These are phyloP conservation scores for Trichonephila clavata DNA, from an alignment of 1,140 invertebrate species.

Conservation along the genomic window DNA sequence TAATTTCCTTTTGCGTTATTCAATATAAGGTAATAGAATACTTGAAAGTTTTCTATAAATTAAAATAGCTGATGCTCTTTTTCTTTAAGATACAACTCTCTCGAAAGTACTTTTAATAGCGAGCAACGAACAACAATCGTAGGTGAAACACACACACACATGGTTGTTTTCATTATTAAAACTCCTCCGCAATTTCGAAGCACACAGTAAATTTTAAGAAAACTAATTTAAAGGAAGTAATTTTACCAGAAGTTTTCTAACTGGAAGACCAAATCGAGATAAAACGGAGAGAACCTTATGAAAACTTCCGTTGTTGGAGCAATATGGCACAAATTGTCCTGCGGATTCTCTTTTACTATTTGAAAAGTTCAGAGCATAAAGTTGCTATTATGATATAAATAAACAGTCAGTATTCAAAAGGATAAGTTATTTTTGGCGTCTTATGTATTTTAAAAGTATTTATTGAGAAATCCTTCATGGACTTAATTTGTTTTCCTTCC, in stretches of 20 bases:
- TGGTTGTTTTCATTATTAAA: slow-evolving; percentile 17
- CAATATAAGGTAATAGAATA: not conserved
- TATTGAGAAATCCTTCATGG: too few species aligned
- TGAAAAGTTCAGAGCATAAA: not conserved
- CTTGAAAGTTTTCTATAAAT: not conserved
- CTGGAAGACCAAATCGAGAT: not conserved
- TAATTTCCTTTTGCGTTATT: not conserved
- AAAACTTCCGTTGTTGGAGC: not conserved
- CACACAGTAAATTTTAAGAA: slow-evolving; percentile 25
- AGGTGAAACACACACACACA: too few species aligned
- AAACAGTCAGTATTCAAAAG: too few species aligned
- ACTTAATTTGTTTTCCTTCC: too few species aligned
- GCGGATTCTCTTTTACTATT: not conserved
- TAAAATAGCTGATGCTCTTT: not conserved
- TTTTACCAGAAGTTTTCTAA: not conserved
- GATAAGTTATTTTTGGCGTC: too few species aligned
- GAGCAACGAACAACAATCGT: not conserved
- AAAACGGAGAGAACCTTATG: not conserved
- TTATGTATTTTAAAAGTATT: too few species aligned
- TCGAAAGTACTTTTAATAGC: not conserved
- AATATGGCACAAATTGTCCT: not conserved
- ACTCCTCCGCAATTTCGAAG: not conserved
- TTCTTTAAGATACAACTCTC: not conserved
- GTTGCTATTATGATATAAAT: not conserved
- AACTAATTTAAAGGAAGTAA: slow-evolving; percentile 14